Evolutionary conservation across 1,140 invertebrate genomes (phyloP), one percentile per base, ranked within the genome.

Genomic region (Drosophila ogumai): DNA sequence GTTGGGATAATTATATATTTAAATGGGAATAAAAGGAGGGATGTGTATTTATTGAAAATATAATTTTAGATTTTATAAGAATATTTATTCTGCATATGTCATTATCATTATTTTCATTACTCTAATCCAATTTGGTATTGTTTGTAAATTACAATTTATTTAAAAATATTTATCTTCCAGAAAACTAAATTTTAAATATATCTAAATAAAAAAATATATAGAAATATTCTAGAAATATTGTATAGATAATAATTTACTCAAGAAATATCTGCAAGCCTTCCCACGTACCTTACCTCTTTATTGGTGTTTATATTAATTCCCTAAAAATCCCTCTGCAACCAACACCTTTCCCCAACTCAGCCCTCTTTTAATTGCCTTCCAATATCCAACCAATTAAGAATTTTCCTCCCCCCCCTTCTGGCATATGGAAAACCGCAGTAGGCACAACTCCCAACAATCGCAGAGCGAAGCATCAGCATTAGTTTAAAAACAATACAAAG

Each of bases 401-500:
- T 66, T 67, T 59, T 6, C 10, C 25, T 1, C 64, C 19, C 15
- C 8, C 2, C 5, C 8, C 15, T 19, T 38, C 15, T 15, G 10
- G 19, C 63, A 76, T 46, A 74, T 77, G 73, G 81, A 59, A 74
- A 86, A 75, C 60, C 80, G 56, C 84, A 69, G 47, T n/a, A 66
- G 58, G 54, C 61, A 41, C 52, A 76, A 67, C 71, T 75, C 72
- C 61, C 54, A 32, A 50, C 63, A 59, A 66, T 58, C 55, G 41
- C 56, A 46, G 59, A 61, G 34, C 52, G 52, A 78, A 78, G 75
- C 75, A 76, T 82, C 76, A 56, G 72, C 84, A 87, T 88, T 87
- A 87, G 80, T 87, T 87, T 82, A 67, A 87, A 80, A 84, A 67
- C 84, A 80, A 78, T 72, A 43, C 77, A 71, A 88, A 71, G 64